Conservation (phyloP, 2,797 vertebrate species). For the Geotrypetes seraphini region DNA sequence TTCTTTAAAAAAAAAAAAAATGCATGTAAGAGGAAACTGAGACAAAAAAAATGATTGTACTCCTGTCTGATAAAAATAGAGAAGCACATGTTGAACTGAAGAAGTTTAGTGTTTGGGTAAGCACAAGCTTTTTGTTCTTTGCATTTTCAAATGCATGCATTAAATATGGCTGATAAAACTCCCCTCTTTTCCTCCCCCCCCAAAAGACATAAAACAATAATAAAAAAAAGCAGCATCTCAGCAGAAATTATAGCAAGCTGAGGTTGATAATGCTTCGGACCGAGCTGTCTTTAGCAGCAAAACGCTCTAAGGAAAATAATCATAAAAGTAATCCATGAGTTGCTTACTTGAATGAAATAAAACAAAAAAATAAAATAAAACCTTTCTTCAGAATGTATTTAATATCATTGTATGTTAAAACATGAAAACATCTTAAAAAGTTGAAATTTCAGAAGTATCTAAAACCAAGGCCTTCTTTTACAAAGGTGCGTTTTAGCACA, state of each 20-base stretch:
- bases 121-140: conserved; percentile 27
- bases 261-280: conserved; percentile 39
- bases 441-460: no score
- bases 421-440: no score
- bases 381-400: no score
- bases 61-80: conserved; percentile 21
- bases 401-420: no score
- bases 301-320: conserved; percentile 14
- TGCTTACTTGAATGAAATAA: no score
- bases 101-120: conserved; percentile 35
- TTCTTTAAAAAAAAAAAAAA: conserved; percentile 53
- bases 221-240: no score
- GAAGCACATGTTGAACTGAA: no score
- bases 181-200: no score
- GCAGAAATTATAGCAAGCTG: conserved; percentile 34
- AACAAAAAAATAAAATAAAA: no score
- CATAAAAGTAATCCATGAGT: not conserved
- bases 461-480: no score
- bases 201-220: no score
- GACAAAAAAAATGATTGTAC: conserved; percentile 45
- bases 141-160: conserved; percentile 46
- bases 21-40: conserved; percentile 52
- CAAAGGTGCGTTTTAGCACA: no score
- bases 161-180: conserved; percentile 32
- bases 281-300: conserved; percentile 54